phyloP scores from a whole-genome alignment of 2,113 vertebrate genomes.

The Heterotis niloticus region DNA sequence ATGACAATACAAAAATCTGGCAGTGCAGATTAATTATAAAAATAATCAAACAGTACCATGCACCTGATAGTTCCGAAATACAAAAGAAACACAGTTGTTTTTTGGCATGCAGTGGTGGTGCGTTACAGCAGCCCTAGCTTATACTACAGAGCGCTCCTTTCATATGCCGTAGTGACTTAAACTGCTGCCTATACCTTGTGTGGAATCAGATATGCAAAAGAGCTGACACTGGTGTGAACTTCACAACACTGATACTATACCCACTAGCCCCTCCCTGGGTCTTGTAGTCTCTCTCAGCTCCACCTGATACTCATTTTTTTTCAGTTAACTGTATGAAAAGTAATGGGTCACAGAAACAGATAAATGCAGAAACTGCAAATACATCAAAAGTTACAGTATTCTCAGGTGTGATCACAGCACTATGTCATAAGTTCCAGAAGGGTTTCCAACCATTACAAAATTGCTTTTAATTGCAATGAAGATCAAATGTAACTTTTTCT shows the following conservation, averaged over 20 bases:
- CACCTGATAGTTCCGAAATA: neutral
- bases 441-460: no score
- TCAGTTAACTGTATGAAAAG: no score
- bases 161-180: constrained; percentile 6
- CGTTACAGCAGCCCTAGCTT: neutral
- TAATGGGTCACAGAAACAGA: no score
- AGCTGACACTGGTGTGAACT: neutral
- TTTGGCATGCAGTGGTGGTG: neutral
- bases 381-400: no score
- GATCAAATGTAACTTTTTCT: no score
- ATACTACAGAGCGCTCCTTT: constrained; percentile 11
- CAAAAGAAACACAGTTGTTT: constrained; percentile 3
- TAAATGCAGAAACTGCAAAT: no score
- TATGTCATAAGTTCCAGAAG: no score
- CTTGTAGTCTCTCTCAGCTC: neutral
- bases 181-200: neutral
- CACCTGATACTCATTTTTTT: neutral
- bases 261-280: neutral
- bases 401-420: no score
- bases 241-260: neutral
- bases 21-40: neutral
- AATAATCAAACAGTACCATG: neutral
- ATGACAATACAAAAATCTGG: neutral
- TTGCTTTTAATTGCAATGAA: no score
- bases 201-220: constrained; percentile 16